These are phyloP conservation scores for Plecotus auritus DNA, from an alignment of 2,113 vertebrate genomes.

Conservation along the genomic window DNA sequence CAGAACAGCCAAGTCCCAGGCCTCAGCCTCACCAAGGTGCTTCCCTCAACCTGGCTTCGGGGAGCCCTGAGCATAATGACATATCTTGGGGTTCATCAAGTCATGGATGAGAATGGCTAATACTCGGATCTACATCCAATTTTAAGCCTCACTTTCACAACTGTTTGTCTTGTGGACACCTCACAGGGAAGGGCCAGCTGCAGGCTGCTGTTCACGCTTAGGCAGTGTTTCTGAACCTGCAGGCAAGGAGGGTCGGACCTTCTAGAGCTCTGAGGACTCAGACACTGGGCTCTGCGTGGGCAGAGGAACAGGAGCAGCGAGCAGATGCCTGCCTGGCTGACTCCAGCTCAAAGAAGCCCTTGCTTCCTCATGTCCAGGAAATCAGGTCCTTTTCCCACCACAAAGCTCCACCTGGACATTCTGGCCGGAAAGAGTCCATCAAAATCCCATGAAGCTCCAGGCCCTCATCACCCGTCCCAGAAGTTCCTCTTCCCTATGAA, in stretches of 20 bases:
- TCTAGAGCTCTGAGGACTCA: neutral
- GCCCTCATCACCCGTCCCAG: neutral
- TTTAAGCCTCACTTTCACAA: neutral
- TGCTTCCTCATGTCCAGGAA: neutral
- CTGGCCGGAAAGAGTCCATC: neutral
- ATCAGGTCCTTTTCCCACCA: neutral
- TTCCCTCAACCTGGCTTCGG: neutral
- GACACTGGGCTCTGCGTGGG: neutral
- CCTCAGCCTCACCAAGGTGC: neutral
- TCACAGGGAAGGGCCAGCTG: rapidly evolving
- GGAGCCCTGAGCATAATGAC: neutral
- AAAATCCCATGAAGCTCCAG: neutral
- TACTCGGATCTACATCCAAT: neutral
- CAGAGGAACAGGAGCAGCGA: neutral
- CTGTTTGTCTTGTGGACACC: neutral
- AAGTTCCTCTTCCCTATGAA: neutral
- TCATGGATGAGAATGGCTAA: neutral
- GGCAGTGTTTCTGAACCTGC: neutral
- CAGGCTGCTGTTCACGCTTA: neutral
- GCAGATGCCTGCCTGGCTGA: neutral
- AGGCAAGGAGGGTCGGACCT: too few relatives aligned
- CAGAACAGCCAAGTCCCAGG: neutral
- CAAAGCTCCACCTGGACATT: neutral
- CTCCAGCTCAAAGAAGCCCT: neutral
- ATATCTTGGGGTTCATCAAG: neutral